A percentile compares a stretch with the other conserved stretches of the same genome.
Conservation (phyloP, 1,140 invertebrate species). For the Sarcophaga peregrina region DNA sequence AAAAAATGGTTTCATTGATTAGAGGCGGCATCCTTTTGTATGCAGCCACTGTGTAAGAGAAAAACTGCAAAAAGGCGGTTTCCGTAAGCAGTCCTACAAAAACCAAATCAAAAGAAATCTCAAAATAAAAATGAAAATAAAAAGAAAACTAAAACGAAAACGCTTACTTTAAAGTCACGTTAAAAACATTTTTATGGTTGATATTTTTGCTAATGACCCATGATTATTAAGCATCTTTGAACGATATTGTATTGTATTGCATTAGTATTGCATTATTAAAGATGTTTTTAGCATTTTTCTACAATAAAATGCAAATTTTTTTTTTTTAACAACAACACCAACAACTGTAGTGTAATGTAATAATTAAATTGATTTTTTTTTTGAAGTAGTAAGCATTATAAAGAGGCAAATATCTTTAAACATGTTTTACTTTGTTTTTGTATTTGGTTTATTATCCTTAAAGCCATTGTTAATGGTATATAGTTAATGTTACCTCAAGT, state of each 20-base stretch:
- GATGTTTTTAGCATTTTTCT: not conserved
- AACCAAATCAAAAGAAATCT: too few relatives aligned
- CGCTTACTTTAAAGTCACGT: not conserved
- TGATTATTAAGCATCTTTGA: not conserved
- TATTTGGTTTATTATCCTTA: not conserved
- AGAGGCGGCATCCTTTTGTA: not conserved
- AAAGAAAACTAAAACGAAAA: not conserved
- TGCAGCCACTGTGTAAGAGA: not conserved
- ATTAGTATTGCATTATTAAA: not conserved
- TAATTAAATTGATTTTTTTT: too few relatives aligned
- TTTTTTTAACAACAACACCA: too few relatives aligned
- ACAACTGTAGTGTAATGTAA: too few relatives aligned
- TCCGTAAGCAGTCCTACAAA: not conserved
- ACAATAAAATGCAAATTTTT: slow-evolving; percentile 13
- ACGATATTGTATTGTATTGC: not conserved
- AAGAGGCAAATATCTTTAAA: not conserved
- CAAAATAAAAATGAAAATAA: not conserved
- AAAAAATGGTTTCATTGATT: slow-evolving; percentile 22
- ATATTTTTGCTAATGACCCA: slow-evolving; percentile 14
- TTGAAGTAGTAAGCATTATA: too few relatives aligned
- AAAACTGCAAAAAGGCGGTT: slow-evolving; percentile 17
- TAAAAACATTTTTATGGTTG: slow-evolving; percentile 16
- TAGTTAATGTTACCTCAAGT: not conserved
- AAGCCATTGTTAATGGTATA: slow-evolving; percentile 5
- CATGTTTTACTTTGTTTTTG: not conserved